A percentile compares a stretch with the other conserved stretches of the same genome.
phyloP scores from a whole-genome alignment of 2,113 vertebrate species.

The Semicossyphus pulcher region DNA sequence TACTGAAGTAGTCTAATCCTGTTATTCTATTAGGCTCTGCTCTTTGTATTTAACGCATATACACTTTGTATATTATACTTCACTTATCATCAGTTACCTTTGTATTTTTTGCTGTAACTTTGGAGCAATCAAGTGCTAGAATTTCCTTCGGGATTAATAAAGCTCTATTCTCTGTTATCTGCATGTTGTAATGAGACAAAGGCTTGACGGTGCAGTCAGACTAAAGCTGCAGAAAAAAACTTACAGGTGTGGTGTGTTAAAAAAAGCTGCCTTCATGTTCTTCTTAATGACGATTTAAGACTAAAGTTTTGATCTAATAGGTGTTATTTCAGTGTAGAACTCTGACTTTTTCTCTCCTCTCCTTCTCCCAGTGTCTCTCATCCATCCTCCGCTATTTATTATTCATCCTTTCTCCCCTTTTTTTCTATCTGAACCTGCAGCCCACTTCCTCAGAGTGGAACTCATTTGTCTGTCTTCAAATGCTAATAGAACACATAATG shows the following conservation, averaged over 20 bases:
- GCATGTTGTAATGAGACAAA: too few species aligned
- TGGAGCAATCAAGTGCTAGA: too few species aligned
- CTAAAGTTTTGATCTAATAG: not conserved
- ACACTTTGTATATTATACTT: too few species aligned
- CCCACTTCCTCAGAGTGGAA: constrained; percentile 53
- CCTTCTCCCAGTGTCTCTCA: not conserved
- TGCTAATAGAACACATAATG: constrained; percentile 62
- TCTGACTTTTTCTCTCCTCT: not conserved
- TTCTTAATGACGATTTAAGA: not conserved
- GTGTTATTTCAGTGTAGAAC: constrained; percentile 2
- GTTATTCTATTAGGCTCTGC: too few species aligned
- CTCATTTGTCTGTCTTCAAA: constrained; percentile 68
- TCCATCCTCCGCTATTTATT: constrained; percentile 30
- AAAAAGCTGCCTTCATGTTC: not conserved
- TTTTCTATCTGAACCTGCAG: constrained; percentile 37
- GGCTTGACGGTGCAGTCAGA: too few species aligned
- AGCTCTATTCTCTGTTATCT: too few species aligned
- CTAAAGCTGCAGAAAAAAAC: not conserved
- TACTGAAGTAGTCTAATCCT: too few species aligned
- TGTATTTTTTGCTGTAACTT: too few species aligned
- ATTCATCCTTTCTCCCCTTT: constrained; percentile 11
- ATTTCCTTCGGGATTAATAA: too few species aligned
- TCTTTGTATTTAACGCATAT: too few species aligned
- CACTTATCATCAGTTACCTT: too few species aligned
- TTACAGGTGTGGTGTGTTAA: too few species aligned